Percentiles rank a stretch among this genome's conserved stretches.
Conservation (phyloP, 2,113 vertebrate genomes). For the Brachyistius frenatus region DNA sequence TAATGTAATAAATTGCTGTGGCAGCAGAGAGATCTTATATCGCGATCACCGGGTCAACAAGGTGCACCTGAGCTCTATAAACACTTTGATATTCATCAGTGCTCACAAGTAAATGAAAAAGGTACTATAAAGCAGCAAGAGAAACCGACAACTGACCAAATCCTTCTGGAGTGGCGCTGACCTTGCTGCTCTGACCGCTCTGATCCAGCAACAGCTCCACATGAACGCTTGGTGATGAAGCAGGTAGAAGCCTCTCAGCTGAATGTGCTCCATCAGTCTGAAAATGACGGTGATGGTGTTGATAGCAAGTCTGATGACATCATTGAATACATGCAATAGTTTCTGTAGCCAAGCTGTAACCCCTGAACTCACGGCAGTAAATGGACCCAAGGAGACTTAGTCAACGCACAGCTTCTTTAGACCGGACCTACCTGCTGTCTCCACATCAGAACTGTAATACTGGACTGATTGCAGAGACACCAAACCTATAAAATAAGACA, state of each 20-base stretch:
- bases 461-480: no score
- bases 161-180: not conserved
- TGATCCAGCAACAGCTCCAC: not conserved
- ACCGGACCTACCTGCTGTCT: no score
- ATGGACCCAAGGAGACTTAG: no score
- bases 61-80: not conserved
- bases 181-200: not conserved
- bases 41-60: constrained; percentile 25
- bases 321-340: no score
- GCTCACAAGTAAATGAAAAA: not conserved
- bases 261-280: constrained; percentile 9
- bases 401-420: no score
- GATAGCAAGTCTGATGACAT: not conserved
- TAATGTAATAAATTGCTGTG: constrained; percentile 5
- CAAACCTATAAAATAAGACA: no score
- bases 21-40: not conserved
- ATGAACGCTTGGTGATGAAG: not conserved
- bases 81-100: constrained; percentile 13
- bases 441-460: no score
- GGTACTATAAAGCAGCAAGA: not conserved
- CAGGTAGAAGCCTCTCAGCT: not conserved
- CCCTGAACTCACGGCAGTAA: no score
- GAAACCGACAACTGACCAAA: not conserved
- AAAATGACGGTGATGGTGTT: not conserved
- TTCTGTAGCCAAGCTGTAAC: no score